A percentile compares a stretch with the other conserved stretches of the same genome.
These are phyloP conservation scores for Chrysocyon brachyurus DNA, from an alignment of 2,797 vertebrate species.

Conservation along the genomic window DNA sequence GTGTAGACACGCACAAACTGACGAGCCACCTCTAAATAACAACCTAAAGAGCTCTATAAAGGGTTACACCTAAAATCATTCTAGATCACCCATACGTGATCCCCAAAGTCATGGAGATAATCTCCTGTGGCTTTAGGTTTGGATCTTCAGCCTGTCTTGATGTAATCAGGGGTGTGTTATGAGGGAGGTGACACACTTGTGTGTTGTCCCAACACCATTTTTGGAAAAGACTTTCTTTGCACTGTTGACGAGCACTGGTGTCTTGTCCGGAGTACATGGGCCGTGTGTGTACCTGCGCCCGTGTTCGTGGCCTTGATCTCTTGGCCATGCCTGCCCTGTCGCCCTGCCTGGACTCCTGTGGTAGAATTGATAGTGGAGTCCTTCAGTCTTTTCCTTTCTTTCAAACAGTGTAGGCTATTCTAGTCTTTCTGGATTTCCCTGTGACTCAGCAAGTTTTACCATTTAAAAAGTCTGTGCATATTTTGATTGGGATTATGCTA, in stretches of 20 bases:
- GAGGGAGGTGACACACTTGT: background rate
- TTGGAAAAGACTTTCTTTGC: background rate
- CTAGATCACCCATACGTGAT: no score
- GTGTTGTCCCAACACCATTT: background rate
- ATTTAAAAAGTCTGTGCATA: background rate
- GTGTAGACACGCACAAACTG: background rate
- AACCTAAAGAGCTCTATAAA: background rate
- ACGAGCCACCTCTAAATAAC: background rate
- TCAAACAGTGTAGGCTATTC: background rate
- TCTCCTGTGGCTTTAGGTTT: background rate
- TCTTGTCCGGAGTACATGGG: background rate
- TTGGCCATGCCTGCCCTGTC: background rate
- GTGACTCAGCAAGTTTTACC: background rate
- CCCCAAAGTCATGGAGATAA: accelerated
- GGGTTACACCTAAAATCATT: background rate
- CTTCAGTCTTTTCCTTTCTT: background rate
- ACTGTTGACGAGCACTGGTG: accelerated
- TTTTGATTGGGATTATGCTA: background rate
- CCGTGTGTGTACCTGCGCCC: accelerated
- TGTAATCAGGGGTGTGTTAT: background rate
- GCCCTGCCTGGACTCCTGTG: accelerated
- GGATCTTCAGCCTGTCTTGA: background rate
- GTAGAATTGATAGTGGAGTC: background rate
- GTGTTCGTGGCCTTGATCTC: accelerated
- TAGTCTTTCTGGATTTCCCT: background rate